Base-by-base conservation (phyloP, 1,140 invertebrate species). In the Odontomachus brunneus region DNA sequence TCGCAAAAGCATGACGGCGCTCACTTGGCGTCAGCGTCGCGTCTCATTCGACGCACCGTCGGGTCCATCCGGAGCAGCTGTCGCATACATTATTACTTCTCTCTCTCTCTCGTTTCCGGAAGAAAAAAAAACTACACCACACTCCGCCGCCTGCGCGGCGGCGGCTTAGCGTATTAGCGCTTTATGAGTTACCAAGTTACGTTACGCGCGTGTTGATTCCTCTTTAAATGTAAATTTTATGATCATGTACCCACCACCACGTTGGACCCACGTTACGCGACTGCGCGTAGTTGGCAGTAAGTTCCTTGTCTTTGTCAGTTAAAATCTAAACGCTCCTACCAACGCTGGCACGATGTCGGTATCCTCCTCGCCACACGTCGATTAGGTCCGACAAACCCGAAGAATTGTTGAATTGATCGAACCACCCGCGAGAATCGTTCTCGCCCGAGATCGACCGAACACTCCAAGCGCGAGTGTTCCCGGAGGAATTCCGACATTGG, bases 201-300 rank as follows among this genome's bases (percentile, higher is more conserved):
- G 62, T 83, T 88, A 80, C 74, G 59, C 63, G 72, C 74, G 59
- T 55, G 72, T 84, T 63, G 57, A 66, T 83, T 80, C 72, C 62
- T 78, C 55, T 57, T 60, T 73, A 78, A 84, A 62, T 59, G 72
- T 84, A 86, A 84, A 84, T 88, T 88, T 90, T 85, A 90, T 69
- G 63, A 76, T 83, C 71, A 78, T 84, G 73, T 91, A 91, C 90
- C 90, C 90, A 89, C 83, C 90, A 91, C 90, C 90, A 85, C 62
- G 74, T 91, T 86, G 80, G 81, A 89, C 89, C 89, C 89, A 88
- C 38, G 66, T 89, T 86, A 89, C 81, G 84, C 84, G 55, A 83
- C 71, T 78, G 81, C 76, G 24, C 38, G 38, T 11, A 44, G 9
- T 81, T 55, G 26, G 73, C 85, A 85, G 84, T 85, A 66, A 7